Base-by-base conservation (phyloP, 2,113 vertebrate species). In the Butastur rufipennis region DNA sequence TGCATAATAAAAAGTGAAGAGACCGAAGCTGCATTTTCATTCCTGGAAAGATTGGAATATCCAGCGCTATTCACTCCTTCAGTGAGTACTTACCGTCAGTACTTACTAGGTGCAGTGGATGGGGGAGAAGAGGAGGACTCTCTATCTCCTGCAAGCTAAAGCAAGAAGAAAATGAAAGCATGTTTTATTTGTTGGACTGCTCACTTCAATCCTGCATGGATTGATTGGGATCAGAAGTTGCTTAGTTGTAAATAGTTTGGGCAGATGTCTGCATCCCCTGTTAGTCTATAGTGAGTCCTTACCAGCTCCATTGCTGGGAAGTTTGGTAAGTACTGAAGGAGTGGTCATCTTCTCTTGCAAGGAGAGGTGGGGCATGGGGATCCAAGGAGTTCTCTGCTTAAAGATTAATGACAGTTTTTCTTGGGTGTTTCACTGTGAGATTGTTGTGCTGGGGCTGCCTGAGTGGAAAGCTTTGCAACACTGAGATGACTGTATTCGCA, bases 401-500 rank as follows among this genome's bases (percentile, higher is more conserved):
- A 45, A 38, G 26, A 18, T 58, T 8, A 45, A 17, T 17, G 45
- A 2, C 3, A 2, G 6, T 72, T 85, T 68, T 79, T 22, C n/a
- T 25, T 38, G 11, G 21, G 0, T 75, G 1, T 43, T 48, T 68
- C 40, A 4, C 1, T 22, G 27, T n/a, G 74, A 17, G 61, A 9
- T 27, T 11, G 62, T 45, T 65, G 8, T 61, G 45, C 26, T 77
- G 48, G 25, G 32, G 55, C 88, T 75, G 61, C 66, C 10, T 1
- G 2, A 10, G 55, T 20, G 32, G 74, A 42, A 73, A 16, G 63
- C 42, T 65, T 48, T 21, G 36, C 66, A 6, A 6, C 25, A 1
- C 58, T 22, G 50, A 16, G 42, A 4, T 25, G 47, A 2, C 42
- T 42, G 18, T 2, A 7, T 34, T 15, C 17, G 36, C 13, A 3